phyloP scores from a whole-genome alignment of 2,888 invertebrate genomes.

The Stenodera caucasica region DNA sequence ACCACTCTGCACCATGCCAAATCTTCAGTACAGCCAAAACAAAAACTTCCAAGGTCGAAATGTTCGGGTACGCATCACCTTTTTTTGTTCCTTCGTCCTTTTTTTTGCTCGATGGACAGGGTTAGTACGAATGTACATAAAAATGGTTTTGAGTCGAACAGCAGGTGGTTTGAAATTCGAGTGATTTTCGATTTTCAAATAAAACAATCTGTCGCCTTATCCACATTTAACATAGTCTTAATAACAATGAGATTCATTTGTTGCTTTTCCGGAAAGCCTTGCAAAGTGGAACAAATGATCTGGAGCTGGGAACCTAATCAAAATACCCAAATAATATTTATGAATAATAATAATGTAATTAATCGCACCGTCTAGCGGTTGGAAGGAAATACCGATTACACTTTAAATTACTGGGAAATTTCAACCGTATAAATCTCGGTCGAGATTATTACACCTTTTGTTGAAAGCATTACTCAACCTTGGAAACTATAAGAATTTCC shows the following conservation, averaged over 20 bases:
- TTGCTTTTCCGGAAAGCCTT: constrained; percentile 21
- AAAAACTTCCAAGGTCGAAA: constrained; percentile 23
- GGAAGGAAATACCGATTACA: constrained; percentile 34
- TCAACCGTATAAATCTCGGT: constrained; percentile 13
- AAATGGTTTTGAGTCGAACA: constrained; percentile 15
- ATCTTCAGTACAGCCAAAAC: constrained; percentile 19
- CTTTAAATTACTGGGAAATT: constrained; percentile 27
- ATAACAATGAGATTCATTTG: no score
- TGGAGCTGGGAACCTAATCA: no score
- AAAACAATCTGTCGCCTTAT: no score
- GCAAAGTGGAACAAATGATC: constrained; percentile 26
- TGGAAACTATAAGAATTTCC: not conserved
- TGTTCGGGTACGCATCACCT: constrained; percentile 19
- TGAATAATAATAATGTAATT: constrained; percentile 32
- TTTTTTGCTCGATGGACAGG: constrained; percentile 9
- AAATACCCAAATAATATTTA: constrained; percentile 23
- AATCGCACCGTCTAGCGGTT: constrained; percentile 24
- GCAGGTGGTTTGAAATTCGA: constrained; percentile 22
- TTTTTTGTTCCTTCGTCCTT: constrained; percentile 16
- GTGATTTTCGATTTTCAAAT: constrained; percentile 23
- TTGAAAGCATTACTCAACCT: not conserved
- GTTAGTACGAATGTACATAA: constrained; percentile 14
- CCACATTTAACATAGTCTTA: no score
- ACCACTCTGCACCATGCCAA: constrained; percentile 12
- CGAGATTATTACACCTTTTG: constrained; percentile 7